These are phyloP conservation scores for Phrixothrix hirtus DNA, from an alignment of 2,888 invertebrate genomes.

Conservation along the genomic window DNA sequence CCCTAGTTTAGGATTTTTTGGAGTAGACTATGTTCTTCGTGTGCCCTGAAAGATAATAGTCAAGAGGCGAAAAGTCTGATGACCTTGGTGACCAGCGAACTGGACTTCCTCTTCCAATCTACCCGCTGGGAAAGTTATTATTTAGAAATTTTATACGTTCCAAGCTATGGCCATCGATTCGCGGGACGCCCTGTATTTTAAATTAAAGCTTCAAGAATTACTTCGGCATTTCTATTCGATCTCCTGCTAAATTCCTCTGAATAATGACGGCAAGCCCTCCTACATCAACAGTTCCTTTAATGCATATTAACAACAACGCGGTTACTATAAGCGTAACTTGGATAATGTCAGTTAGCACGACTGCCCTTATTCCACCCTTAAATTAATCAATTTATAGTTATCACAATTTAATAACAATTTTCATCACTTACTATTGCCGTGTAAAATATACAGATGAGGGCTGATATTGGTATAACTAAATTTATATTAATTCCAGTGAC, in stretches of 20 bases:
- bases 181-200: no score
- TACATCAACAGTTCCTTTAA: neutral
- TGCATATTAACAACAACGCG: neutral
- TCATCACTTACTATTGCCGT: constrained; percentile 65
- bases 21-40: no score
- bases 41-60: no score
- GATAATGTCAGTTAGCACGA: neutral
- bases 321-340: neutral
- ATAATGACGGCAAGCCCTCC: neutral
- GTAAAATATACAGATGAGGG: constrained; percentile 83
- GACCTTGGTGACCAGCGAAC: no score
- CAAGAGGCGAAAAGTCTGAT: no score
- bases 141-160: no score
- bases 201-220: neutral
- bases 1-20: no score
- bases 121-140: no score
- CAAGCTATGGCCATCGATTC: no score
- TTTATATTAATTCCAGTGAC: constrained; percentile 84
- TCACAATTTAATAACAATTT: neutral
- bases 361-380: neutral
- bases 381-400: neutral
- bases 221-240: neutral
- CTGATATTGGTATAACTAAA: constrained; percentile 78
- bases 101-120: no score
- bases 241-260: neutral